These are phyloP conservation scores for Trissolcus basalis DNA, from an alignment of 1,140 invertebrate species.

Conservation along the genomic window DNA sequence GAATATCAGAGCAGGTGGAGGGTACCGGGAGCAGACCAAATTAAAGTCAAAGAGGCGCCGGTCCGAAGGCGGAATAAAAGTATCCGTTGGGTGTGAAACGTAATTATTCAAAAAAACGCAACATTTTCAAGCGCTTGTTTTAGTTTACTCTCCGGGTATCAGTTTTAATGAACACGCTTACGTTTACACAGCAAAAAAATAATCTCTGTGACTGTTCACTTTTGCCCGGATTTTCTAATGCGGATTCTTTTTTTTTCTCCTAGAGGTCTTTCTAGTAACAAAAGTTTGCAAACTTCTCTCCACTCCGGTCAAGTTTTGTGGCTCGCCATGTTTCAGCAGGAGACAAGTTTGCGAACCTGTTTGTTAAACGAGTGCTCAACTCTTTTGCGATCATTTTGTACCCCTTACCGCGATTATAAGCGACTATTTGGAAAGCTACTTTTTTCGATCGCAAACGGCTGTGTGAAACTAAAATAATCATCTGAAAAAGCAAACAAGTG, in stretches of 20 bases:
- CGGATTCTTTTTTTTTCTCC: conserved; percentile 37
- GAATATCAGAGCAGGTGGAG: conserved; percentile 35
- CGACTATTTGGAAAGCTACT: background rate
- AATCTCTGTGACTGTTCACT: conserved; percentile 33
- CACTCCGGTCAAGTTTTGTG: conserved; percentile 57
- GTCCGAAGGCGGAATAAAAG: background rate
- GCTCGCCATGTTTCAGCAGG: conserved; percentile 47
- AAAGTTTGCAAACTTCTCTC: conserved; percentile 55
- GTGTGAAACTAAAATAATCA: conserved; percentile 2
- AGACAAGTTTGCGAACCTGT: conserved; percentile 53
- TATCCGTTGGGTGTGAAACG: background rate
- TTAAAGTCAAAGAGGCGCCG: conserved; percentile 4
- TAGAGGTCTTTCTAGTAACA: conserved; percentile 38
- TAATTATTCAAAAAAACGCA: conserved; percentile 15
- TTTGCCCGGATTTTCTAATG: conserved; percentile 51
- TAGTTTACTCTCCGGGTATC: conserved; percentile 16
- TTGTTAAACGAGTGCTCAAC: conserved; percentile 48
- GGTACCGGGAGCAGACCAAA: conserved; percentile 8
- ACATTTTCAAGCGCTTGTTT: conserved; percentile 9
- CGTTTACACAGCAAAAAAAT: conserved; percentile 26
- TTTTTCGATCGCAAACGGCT: conserved; percentile 2
- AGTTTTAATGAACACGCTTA: conserved; percentile 27
- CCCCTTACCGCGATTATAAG: background rate
- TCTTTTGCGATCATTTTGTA: conserved; percentile 38
- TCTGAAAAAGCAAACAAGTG: conserved; percentile 2